Evolutionary conservation across 1,140 invertebrate species (phyloP), one percentile per base, ranked within the genome.

Genomic region (Ericerus pela): DNA sequence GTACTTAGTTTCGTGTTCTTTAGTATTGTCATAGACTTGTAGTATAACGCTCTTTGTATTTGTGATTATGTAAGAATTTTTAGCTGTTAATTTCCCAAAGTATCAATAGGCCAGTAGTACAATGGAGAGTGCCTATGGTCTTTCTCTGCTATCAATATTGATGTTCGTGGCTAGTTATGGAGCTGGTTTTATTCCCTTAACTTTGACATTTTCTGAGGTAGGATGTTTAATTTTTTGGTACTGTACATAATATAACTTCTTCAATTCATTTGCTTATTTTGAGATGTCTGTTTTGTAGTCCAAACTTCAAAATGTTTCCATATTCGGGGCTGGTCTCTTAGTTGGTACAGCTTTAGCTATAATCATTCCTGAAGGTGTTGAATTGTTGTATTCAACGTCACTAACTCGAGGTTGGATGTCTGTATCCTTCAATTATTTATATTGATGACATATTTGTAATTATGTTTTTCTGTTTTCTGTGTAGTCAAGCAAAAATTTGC

Each of bases 351-450:
- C 96, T 0, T 70, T 99, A 51, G 86, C 91, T 57, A 94, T 99
- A 1, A 99, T 99, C 43, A 98, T 99, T 64, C 96, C 96, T 0
- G 96, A 99, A 75, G 96, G 96, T 30, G 85, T 99, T 27, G 76
- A 92, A 60, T 84, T 91, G 2, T 71, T 98, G 27, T 79, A 82
- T 61, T 59, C 62, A 28, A 58, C 61, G 36, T 53, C 56, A 2
- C 14, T 18, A 29, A 53, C 51, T 27, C 10, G 6, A 11, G 24
- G 8, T 18, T 47, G n/a, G n/a, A n/a, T n/a, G n/a, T n/a, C n/a
- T n/a, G n/a, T n/a, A n/a, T n/a, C n/a, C n/a, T 38, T 6, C 14
- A 14, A 41, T 16, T 5, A 41, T 41, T 41, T 18, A 10, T 41
- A 41, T 41, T 41, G 4, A 4, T 41, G 6, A 16, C 6, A 41